Conservation (phyloP, 2,888 invertebrate species). For the Hymenopus coronatus region DNA sequence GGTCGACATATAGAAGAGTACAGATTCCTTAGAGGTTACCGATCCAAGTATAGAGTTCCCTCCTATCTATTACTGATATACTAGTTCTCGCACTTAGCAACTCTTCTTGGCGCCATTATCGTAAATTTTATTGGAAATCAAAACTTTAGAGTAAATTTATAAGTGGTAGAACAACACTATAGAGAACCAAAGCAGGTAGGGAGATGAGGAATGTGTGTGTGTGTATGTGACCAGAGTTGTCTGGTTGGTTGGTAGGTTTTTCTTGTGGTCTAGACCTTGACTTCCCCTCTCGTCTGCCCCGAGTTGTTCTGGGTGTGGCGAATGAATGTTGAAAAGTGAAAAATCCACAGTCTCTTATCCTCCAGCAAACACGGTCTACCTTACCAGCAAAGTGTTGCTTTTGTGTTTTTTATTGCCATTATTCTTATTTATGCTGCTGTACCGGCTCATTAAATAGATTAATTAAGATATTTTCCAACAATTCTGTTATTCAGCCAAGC, state of each 20-base stretch:
- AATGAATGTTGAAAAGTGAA: conserved; percentile 18
- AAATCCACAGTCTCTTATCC: background rate
- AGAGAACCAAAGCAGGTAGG: background rate
- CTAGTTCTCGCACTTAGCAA: background rate
- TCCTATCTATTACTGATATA: background rate
- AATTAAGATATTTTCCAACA: background rate
- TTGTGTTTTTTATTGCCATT: background rate
- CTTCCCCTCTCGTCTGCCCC: background rate
- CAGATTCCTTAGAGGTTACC: too few species aligned
- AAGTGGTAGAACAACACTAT: background rate
- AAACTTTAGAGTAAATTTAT: conserved; percentile 9
- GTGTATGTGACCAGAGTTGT: background rate
- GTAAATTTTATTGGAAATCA: background rate
- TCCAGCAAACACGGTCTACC: background rate
- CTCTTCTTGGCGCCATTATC: background rate
- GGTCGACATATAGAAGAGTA: too few species aligned
- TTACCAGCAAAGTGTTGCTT: background rate
- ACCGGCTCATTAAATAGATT: background rate
- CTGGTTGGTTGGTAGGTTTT: background rate
- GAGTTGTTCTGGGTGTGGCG: conserved; percentile 12
- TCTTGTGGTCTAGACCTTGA: conserved; percentile 9
- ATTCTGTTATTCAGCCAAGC: background rate
- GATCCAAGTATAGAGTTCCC: too few species aligned
- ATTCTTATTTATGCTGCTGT: background rate
- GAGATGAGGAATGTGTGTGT: background rate